Evolutionary conservation across 2,113 vertebrate species (phyloP), one percentile per base, ranked within the genome.

Genomic region (Tiliqua scincoides): DNA sequence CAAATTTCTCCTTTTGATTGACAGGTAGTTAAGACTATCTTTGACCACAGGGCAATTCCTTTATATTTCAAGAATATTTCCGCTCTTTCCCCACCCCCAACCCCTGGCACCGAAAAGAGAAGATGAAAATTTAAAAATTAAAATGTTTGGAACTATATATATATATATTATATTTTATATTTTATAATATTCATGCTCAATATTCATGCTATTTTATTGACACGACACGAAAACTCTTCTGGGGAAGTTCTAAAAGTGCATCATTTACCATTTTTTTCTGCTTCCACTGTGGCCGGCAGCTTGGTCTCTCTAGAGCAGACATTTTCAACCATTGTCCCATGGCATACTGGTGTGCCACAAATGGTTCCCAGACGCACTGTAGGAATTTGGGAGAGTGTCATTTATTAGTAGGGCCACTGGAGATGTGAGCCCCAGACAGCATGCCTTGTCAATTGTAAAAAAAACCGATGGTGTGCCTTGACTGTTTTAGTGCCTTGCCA

Each of bases 41-140:
- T 96, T 97, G 97, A 97, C 96, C 96, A 97, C 93, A 95, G 95
- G 94, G 95, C 96, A 97, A 90, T 96, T 96, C 95, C 93, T 97
- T 96, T 96, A 95, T 97, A 94, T 94, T 97, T 96, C 91, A 93
- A 96, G 91, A 94, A 96, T 95, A 94, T 95, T 95, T 93, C 95
- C 93, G 91, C 92, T 6, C n/a, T n/a, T n/a, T n/a, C n/a, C n/a
- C n/a, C n/a, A n/a, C n/a, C n/a, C n/a, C 43, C 43, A 4, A 48
- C 43, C 57, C 17, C 32, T 12, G 93, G 89, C 85, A 30, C 85
- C 40, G 82, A 93, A 91, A 88, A 83, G 88, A 78, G 87, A 70
- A 93, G 87, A 92, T 84, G 91, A 91, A 91, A 83, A 89, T 95
- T 95, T 94, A 93, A 95, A 96, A 96, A 94, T 90, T 94, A 90